phyloP scores from a whole-genome alignment of 2,888 invertebrate species.

The Apantesis nais region DNA sequence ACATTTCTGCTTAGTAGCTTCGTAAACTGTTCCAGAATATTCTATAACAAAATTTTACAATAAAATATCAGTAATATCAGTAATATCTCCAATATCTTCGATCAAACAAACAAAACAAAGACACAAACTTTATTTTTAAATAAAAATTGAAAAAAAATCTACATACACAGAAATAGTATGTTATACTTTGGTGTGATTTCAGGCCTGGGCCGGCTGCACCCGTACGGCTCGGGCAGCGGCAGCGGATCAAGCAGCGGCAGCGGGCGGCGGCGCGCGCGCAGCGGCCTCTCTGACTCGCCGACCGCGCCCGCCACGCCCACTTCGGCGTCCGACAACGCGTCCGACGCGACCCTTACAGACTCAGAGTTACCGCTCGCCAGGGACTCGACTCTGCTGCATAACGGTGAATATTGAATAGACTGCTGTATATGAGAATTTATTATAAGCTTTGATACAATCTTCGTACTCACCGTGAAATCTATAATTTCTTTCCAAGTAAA shows the following conservation, averaged over 20 bases:
- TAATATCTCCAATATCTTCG: no score
- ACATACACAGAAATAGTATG: background rate
- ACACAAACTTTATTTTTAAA: no score
- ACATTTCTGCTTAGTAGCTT: no score
- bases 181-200: slow-evolving; percentile 54
- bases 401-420: slow-evolving; percentile 86
- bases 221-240: slow-evolving; percentile 92
- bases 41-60: no score
- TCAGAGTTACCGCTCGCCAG: slow-evolving; percentile 93
- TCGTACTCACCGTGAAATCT: background rate
- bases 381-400: slow-evolving; percentile 93
- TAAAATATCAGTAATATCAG: no score
- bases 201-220: slow-evolving; percentile 93
- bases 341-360: slow-evolving; percentile 93
- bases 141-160: background rate
- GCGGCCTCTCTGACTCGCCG: slow-evolving; percentile 91
- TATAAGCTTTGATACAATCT: background rate
- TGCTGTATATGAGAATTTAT: background rate
- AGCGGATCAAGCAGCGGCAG: slow-evolving; percentile 89
- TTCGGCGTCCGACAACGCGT: slow-evolving; percentile 91
- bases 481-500: no score
- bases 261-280: slow-evolving; percentile 84
- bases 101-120: no score
- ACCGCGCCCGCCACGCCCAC: slow-evolving; percentile 88
- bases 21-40: no score